A percentile compares a stretch with the other conserved stretches of the same genome.
Evolutionary conservation across 2,888 invertebrate species (phyloP).

Genomic region (Pollenia angustigena): DNA sequence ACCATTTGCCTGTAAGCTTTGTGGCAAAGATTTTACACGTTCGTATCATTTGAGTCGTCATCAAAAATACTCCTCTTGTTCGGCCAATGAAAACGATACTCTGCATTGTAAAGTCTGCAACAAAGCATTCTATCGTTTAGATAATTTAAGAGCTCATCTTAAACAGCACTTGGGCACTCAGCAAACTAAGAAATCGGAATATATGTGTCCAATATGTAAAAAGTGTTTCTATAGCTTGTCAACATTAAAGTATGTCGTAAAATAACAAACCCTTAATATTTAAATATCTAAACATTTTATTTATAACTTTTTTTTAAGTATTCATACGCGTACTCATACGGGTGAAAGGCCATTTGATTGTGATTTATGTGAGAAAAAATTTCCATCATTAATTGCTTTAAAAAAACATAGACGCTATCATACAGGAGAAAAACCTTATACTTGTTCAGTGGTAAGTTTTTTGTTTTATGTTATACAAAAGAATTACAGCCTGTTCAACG

Average conservation of each 20-base stretch:
- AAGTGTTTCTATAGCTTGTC: conserved; percentile 88
- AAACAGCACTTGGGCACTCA: conserved; percentile 88
- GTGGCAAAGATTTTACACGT: conserved; percentile 89
- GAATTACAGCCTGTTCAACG: no score
- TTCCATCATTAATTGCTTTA: conserved; percentile 90
- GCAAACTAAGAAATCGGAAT: conserved; percentile 86
- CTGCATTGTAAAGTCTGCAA: conserved; percentile 84
- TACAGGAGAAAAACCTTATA: conserved; percentile 88
- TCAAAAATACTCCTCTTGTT: conserved; percentile 82
- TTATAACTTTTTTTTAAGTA: conserved; percentile 79
- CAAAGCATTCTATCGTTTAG: conserved; percentile 85
- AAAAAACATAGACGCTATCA: conserved; percentile 89
- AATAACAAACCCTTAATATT: not conserved
- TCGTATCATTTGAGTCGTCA: conserved; percentile 89
- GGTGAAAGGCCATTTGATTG: conserved; percentile 89
- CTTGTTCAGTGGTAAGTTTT: conserved; percentile 86
- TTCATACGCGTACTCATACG: conserved; percentile 89
- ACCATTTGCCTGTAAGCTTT: conserved; percentile 88
- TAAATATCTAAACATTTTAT: conserved; percentile 5
- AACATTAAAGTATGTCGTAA: conserved; percentile 84
- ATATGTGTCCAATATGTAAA: conserved; percentile 87
- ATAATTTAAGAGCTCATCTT: conserved; percentile 89
- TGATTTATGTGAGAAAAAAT: conserved; percentile 88
- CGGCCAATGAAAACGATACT: conserved; percentile 79
- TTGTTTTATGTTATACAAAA: not conserved